Conservation (phyloP, 1,140 invertebrate species). For the Luehdorfia chinensis region DNA sequence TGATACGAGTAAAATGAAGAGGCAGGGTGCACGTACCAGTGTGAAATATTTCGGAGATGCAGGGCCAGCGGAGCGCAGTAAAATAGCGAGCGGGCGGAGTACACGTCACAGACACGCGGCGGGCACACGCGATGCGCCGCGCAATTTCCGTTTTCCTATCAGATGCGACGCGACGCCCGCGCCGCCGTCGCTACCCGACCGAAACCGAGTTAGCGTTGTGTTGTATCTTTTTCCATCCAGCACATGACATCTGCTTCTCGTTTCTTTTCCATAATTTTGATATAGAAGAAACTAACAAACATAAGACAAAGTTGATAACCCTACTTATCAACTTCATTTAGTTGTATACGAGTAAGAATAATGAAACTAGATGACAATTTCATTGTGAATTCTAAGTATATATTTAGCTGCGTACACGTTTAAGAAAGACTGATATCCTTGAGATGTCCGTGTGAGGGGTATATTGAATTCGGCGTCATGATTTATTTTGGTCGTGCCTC, state of each 20-base stretch:
- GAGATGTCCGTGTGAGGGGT: conserved; percentile 24
- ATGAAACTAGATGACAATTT: too few relatives aligned
- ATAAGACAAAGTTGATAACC: too few relatives aligned
- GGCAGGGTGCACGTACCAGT: too few relatives aligned
- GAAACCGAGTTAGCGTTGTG: too few relatives aligned
- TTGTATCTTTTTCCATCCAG: conserved; percentile 27
- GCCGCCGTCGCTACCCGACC: conserved; percentile 26
- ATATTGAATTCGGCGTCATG: conserved; percentile 30
- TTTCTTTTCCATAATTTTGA: not conserved
- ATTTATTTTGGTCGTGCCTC: conserved; percentile 42
- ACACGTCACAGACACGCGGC: conserved; percentile 51
- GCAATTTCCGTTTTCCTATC: conserved; percentile 68
- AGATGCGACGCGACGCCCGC: conserved; percentile 40
- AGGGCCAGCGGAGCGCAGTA: conserved; percentile 18
- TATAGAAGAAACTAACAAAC: too few relatives aligned
- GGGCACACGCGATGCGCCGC: conserved; percentile 62
- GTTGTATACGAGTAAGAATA: too few relatives aligned
- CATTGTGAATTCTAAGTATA: too few relatives aligned
- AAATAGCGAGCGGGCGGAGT: conserved; percentile 16
- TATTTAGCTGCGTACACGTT: conserved; percentile 1
- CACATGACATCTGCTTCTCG: conserved; percentile 4
- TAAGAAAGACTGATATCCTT: conserved; percentile 2
- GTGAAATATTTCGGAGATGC: not conserved
- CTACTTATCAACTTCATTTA: too few relatives aligned
- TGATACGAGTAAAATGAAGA: too few relatives aligned